These are phyloP conservation scores for Rhagologus leucostigma DNA, from an alignment of 2,113 vertebrate genomes.

Conservation along the genomic window DNA sequence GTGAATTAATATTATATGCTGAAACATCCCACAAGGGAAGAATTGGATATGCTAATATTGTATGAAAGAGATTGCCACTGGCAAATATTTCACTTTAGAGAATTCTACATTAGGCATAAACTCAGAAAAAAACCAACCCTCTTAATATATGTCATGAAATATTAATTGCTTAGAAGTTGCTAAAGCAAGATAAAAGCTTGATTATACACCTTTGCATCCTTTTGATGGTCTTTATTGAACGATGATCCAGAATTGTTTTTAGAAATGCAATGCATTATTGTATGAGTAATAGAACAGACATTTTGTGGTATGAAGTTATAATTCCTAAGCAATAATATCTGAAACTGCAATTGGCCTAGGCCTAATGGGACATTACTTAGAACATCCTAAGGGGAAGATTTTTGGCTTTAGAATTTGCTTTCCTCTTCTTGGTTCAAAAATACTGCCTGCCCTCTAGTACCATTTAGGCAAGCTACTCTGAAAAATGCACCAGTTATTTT, in stretches of 20 bases:
- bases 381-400: neutral
- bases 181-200: slow-evolving; percentile 51
- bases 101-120: slow-evolving; percentile 55
- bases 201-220: slow-evolving; percentile 16
- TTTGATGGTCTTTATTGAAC: slow-evolving; percentile 23
- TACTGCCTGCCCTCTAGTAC: neutral
- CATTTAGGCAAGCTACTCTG: neutral
- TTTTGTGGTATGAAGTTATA: neutral
- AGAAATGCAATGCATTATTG: neutral
- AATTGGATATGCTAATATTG: slow-evolving; percentile 67
- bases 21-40: slow-evolving; percentile 68
- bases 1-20: slow-evolving; percentile 70
- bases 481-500: neutral
- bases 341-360: neutral
- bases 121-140: neutral
- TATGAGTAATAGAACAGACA: neutral
- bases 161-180: slow-evolving; percentile 53
- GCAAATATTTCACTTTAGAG: slow-evolving; percentile 64
- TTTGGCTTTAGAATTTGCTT: neutral
- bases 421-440: neutral
- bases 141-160: slow-evolving; percentile 51
- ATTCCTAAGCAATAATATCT: neutral
- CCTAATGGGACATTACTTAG: neutral
- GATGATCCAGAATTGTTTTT: neutral
- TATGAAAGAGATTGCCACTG: slow-evolving; percentile 61